A percentile compares a stretch with the other conserved stretches of the same genome.
Evolutionary conservation across 2,888 invertebrate genomes (phyloP).

Genomic region (Galeruca laticollis): DNA sequence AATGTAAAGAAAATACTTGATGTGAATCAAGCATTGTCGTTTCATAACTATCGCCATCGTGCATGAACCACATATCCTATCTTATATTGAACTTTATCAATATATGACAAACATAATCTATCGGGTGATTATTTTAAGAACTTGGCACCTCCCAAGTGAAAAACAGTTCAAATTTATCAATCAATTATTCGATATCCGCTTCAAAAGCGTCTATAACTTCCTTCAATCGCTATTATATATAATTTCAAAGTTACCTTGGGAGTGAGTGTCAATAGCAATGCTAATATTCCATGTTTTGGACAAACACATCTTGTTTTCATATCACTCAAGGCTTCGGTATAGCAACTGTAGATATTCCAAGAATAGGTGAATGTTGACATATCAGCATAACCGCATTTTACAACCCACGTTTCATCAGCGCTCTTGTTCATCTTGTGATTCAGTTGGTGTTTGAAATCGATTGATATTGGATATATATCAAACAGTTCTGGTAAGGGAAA

Average conservation of each 20-base stretch:
- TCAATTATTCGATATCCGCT: too few relatives aligned
- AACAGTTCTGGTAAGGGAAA: conserved; percentile 51
- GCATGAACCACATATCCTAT: conserved; percentile 6
- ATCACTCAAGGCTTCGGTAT: conserved; percentile 67
- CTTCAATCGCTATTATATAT: too few relatives aligned
- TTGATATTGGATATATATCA: conserved; percentile 60
- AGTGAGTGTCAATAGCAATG: conserved; percentile 72
- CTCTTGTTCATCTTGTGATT: conserved; percentile 56
- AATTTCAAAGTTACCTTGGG: conserved; percentile 44
- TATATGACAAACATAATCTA: too few relatives aligned
- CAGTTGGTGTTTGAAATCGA: conserved; percentile 69
- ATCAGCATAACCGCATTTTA: conserved; percentile 67
- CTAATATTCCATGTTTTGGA: conserved; percentile 73
- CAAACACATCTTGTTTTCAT: conserved; percentile 73
- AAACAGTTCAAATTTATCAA: too few relatives aligned
- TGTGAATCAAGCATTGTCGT: too few relatives aligned
- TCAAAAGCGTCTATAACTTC: too few relatives aligned
- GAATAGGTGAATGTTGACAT: conserved; percentile 69
- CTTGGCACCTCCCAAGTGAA: too few relatives aligned
- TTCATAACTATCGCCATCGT: too few relatives aligned
- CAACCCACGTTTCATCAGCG: conserved; percentile 67
- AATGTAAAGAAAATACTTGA: too few relatives aligned
- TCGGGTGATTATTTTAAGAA: too few relatives aligned
- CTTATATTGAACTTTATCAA: not conserved
- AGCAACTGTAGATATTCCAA: conserved; percentile 75